phyloP scores from a whole-genome alignment of 2,113 vertebrate genomes.

The Xenus cinereus region DNA sequence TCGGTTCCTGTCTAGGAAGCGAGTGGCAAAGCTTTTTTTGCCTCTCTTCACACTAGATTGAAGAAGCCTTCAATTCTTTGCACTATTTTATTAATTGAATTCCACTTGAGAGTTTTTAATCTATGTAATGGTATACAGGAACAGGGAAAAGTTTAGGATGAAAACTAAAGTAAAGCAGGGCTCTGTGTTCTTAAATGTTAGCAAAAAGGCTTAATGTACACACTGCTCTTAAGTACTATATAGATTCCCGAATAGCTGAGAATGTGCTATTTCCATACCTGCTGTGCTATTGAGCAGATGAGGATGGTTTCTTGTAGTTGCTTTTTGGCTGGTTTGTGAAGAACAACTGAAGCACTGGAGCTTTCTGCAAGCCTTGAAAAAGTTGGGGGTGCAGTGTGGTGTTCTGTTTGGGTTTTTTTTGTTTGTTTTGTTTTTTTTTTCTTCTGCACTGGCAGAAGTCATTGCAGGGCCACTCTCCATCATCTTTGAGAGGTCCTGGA shows the following conservation, averaged over 20 bases:
- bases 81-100: not conserved
- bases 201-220: not conserved
- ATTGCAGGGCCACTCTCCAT: too few relatives aligned
- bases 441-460: too few relatives aligned
- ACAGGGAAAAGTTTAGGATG: not conserved
- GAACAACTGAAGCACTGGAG: not conserved
- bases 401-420: too few relatives aligned
- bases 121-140: not conserved
- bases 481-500: too few relatives aligned
- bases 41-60: not conserved
- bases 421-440: not conserved
- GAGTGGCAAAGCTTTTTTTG: not conserved
- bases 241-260: not conserved
- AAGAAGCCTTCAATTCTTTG: not conserved
- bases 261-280: not conserved
- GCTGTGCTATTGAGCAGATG: not conserved
- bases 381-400: not conserved
- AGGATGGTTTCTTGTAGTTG: not conserved
- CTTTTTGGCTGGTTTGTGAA: not conserved
- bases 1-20: not conserved
- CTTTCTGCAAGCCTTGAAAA: not conserved
- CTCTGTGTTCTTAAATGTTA: not conserved
- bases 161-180: not conserved
- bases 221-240: not conserved
- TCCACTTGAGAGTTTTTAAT: not conserved